Base-by-base conservation (phyloP, 2,888 invertebrate genomes). In the Abrostola triplasia region DNA sequence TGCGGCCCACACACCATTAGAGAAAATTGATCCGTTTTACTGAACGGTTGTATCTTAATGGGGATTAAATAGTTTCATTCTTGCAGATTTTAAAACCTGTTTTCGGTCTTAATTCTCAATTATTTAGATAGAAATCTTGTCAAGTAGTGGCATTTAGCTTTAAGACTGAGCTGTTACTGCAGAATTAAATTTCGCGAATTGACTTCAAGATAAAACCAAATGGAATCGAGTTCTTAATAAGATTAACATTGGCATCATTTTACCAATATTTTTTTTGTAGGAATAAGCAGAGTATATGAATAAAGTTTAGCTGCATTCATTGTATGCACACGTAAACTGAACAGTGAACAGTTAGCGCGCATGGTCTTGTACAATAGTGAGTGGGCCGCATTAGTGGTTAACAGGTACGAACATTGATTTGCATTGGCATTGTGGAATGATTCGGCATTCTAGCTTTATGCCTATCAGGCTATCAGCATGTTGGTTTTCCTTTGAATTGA, bases 401-500 rank as follows among this genome's bases (percentile, higher is more conserved):
- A 53, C 67, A 70, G 63, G 56, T 67, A 67, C 40, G 48, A 49
- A 62, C 54, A 50, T 41, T 47, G 44, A 47, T 47, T 47, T 57
- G 35, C 54, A 59, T 36, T 40, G 24, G 53, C 52, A 42, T 41
- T 64, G 56, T 63, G 50, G 47, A 47, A 48, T 64, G 36, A 68
- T 68, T 73, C 73, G 63, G 49, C 13, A 51, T 51, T 47, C 59
- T 57, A 6, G 50, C 56, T 63, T 47, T 11, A 44, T 41, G 41
- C 37, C 47, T 41, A 48, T 41, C 9, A 38, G 41, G 35, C 47
- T 41, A 48, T 41, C 9, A 38, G 13, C 37, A 40, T 38, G 10
- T 38, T 40, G 38, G 55, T 35, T 41, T 35, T 36, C 48, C 37
- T 56, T 53, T 59, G 52, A 61, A 37, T 70, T 64, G 12, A 37